Evolutionary conservation across 2,113 vertebrate species (phyloP).

Genomic region (Aix galericulata): DNA sequence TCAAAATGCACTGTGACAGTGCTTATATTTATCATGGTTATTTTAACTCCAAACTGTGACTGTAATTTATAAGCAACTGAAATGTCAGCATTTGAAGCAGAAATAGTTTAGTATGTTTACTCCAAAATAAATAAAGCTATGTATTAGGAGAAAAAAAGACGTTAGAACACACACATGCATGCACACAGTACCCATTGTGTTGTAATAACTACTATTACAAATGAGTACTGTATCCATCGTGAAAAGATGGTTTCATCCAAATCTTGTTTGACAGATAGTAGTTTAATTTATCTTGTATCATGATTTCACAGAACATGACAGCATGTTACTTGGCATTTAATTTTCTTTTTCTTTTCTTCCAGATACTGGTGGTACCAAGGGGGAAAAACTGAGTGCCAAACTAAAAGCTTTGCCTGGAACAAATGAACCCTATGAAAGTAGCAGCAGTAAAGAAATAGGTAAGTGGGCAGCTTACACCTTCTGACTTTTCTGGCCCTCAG

Average conservation of each 20-base stretch:
- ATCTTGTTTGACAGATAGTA: constrained; percentile 38
- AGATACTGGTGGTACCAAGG: constrained; percentile 86
- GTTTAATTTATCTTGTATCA: not conserved
- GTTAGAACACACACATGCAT: not conserved
- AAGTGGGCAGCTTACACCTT: constrained; percentile 58
- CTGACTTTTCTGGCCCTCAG: not conserved
- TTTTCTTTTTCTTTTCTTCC: not conserved
- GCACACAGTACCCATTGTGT: constrained; percentile 20
- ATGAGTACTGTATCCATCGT: not conserved
- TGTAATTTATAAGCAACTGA: constrained; percentile 25
- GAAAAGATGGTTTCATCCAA: constrained; percentile 28
- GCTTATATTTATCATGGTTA: not conserved
- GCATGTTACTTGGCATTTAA: not conserved
- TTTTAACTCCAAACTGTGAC: constrained; percentile 26
- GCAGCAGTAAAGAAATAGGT: constrained; percentile 87
- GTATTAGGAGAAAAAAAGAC: not conserved
- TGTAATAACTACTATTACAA: constrained; percentile 3
- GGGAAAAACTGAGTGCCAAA: constrained; percentile 86
- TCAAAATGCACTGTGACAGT: not conserved
- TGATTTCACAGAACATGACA: constrained; percentile 17
- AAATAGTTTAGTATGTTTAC: constrained; percentile 36
- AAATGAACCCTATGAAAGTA: constrained; percentile 90
- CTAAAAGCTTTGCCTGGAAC: constrained; percentile 86
- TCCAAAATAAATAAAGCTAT: not conserved
- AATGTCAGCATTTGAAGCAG: not conserved